These are phyloP conservation scores for Augochlora pura DNA, from an alignment of 1,140 invertebrate species.

Conservation along the genomic window DNA sequence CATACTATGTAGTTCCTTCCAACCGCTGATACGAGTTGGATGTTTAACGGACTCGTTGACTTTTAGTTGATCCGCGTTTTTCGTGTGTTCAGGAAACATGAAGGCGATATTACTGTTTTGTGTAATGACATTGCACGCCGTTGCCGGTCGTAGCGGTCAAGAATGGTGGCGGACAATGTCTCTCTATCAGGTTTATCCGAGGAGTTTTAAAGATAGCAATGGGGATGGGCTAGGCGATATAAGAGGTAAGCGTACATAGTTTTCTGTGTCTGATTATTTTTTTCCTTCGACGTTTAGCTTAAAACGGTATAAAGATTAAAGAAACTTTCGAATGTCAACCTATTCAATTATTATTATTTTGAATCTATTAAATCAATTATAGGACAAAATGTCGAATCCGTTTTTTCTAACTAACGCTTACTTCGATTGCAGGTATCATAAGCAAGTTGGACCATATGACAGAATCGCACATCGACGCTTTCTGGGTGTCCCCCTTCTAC, in stretches of 20 bases:
- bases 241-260: slow-evolving; percentile 80
- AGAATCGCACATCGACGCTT: slow-evolving; percentile 81
- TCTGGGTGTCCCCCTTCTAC: slow-evolving; percentile 86
- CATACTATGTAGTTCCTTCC: too few relatives aligned
- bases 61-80: too few relatives aligned
- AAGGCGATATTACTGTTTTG: slow-evolving; percentile 28
- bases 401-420: too few relatives aligned
- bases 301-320: too few relatives aligned
- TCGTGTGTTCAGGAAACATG: slow-evolving; percentile 17
- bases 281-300: not conserved
- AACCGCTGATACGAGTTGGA: too few relatives aligned
- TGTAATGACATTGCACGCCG: not conserved
- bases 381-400: too few relatives aligned
- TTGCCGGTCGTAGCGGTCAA: not conserved
- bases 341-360: too few relatives aligned
- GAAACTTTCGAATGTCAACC: too few relatives aligned
- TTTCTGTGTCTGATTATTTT: not conserved
- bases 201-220: slow-evolving; percentile 87
- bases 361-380: too few relatives aligned
- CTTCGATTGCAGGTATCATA: slow-evolving; percentile 54
- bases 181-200: slow-evolving; percentile 87
- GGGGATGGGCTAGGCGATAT: slow-evolving; percentile 89
- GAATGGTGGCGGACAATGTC: slow-evolving; percentile 86
- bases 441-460: slow-evolving; percentile 78
- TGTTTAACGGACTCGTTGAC: too few relatives aligned